Evolutionary conservation across 2,797 vertebrate genomes (phyloP).

Genomic region (Typhlichthys eigenmanni): DNA sequence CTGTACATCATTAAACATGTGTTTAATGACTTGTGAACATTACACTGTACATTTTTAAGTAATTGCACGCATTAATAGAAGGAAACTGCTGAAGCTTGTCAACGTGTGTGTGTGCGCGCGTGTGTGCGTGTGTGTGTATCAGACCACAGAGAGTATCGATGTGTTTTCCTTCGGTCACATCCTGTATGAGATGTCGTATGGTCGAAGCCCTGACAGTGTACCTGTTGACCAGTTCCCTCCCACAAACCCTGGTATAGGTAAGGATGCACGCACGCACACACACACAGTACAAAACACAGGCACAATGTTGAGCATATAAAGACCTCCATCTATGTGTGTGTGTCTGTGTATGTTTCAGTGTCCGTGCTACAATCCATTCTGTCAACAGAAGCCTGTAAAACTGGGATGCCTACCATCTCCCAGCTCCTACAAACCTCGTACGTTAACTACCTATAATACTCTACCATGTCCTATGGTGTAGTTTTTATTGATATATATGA

Average conservation of each 20-base stretch:
- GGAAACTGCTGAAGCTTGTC: too few species aligned
- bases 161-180: slow-evolving; percentile 93
- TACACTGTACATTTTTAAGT: too few species aligned
- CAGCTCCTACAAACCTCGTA: slow-evolving; percentile 92
- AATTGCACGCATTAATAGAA: too few species aligned
- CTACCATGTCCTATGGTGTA: too few species aligned
- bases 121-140: slow-evolving; percentile 24
- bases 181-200: slow-evolving; percentile 95
- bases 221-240: slow-evolving; percentile 87
- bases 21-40: too few species aligned
- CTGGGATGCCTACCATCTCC: slow-evolving; percentile 87
- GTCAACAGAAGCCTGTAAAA: slow-evolving; percentile 93
- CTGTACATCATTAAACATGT: too few species aligned
- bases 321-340: background rate
- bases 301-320: background rate
- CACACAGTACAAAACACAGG: background rate
- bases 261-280: slow-evolving; percentile 55
- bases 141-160: slow-evolving; percentile 91
- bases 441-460: slow-evolving; percentile 60
- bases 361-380: slow-evolving; percentile 93
- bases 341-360: slow-evolving; percentile 66
- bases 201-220: slow-evolving; percentile 84
- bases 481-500: background rate
- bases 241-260: slow-evolving; percentile 84
- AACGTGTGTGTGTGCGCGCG: background rate